Evolutionary conservation across 2,113 vertebrate genomes (phyloP), one percentile per base, ranked within the genome.

Genomic region (Pterophyllum scalare): DNA sequence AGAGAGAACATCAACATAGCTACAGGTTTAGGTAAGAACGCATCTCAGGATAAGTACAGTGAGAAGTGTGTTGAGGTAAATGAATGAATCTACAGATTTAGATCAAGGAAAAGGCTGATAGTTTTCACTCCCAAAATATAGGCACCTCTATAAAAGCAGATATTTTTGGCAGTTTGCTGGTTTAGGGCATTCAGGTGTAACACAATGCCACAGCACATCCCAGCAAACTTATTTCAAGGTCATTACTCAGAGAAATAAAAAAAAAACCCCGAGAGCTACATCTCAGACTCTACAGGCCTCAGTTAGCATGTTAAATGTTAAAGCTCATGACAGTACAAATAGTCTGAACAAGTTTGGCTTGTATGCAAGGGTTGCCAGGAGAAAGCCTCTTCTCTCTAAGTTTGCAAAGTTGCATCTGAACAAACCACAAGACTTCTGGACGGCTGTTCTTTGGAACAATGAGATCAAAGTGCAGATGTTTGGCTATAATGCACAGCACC

Each of bases 301-400:
- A 43, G 40, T 46, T 67, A 67, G 5, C 9, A 49, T 67, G 24
- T 49, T 70, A 1, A 67, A 67, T 0, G 40, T 70, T 19, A 19
- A 46, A 26, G 9, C 8, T 38, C 35, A 9, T 38, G 8, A 8
- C 8, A 9, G 35, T 3, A 9, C 35, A 17, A 46, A 46, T 19
- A 67, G 40, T 11, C 5, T 67, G 40, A 11, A 49, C 0, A 7
- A 49, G 64, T 49, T 11, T 0, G 26, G 1, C 0, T 49, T 19
- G 64, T 40, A 12, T 64, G 61, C 33, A 38, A n/a, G 33, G 33
- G 11, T 62, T 6, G 38, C 22, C 15, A 3, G 40, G 40, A 49
- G 22, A 70, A 38, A 38, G 9, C 35, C 35, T 38, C 8, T 38
- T 38, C 33, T 38, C 8, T 10, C 35, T 10, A 38, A 3, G 7